Percentiles rank a stretch among this genome's conserved stretches.
Conservation (phyloP, 2,888 invertebrate genomes). For the Ophonus ardosiacus region DNA sequence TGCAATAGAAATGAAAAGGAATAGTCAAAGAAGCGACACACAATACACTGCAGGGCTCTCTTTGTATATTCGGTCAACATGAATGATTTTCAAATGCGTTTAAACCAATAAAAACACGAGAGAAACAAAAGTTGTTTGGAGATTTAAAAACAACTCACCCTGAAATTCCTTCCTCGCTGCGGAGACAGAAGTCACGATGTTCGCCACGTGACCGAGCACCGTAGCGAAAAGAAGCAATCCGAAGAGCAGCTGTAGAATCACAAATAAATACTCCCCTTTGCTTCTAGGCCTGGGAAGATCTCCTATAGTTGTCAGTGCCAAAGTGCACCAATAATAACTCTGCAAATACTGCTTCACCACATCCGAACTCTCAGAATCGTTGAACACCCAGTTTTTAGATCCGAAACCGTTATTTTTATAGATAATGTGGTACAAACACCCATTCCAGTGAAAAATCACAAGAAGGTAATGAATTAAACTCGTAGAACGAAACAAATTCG, state of each 20-base stretch:
- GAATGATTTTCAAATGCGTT: constrained; percentile 63
- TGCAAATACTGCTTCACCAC: constrained; percentile 97
- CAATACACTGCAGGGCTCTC: constrained; percentile 5
- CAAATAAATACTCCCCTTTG: constrained; percentile 96
- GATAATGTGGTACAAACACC: constrained; percentile 98
- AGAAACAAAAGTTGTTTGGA: constrained; percentile 3
- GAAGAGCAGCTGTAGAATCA: constrained; percentile 95
- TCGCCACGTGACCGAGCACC: constrained; percentile 97
- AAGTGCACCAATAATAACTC: constrained; percentile 98
- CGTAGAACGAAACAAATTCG: constrained; percentile 95
- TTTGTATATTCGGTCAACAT: constrained; percentile 13
- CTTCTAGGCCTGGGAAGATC: constrained; percentile 94
- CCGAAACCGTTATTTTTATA: constrained; percentile 97
- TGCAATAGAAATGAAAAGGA: background rate
- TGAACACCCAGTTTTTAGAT: constrained; percentile 93
- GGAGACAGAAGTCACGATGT: constrained; percentile 98
- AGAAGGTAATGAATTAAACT: constrained; percentile 96
- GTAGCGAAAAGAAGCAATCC: constrained; percentile 97
- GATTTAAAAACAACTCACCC: constrained; percentile 82
- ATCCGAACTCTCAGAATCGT: constrained; percentile 90
- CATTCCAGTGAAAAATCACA: constrained; percentile 99
- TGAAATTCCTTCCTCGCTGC: constrained; percentile 98
- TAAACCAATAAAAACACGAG: constrained; percentile 24
- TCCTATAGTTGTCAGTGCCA: constrained; percentile 97
- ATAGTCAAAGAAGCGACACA: constrained; percentile 62